Evolutionary conservation across 2,888 invertebrate genomes (phyloP), one percentile per base, ranked within the genome.

Genomic region (Sepioteuthis lessoniana): DNA sequence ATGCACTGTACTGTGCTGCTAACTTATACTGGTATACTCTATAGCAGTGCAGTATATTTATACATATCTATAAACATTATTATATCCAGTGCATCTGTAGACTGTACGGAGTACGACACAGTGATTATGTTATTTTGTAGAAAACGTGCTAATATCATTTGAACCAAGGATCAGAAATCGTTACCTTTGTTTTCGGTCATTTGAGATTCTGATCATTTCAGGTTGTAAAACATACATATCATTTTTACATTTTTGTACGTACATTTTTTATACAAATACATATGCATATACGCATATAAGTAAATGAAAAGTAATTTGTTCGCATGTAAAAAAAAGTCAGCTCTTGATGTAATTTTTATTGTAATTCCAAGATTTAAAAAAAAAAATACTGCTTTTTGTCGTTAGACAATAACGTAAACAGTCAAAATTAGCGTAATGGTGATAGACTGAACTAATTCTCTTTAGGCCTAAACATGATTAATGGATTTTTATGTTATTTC

Each of bases 221-320:
- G 76, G 76, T 76, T 76, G 76, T 76, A n/a, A n/a, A 76, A n/a
- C 19, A 76, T 76, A 76, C 76, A 76, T 76, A 76, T 76, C 76
- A 76, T 76, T 76, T 76, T n/a, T 13, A 35, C 76, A 76, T 76
- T 76, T 76, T 76, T 76, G n/a, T n/a, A 76, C n/a, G 10, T 10
- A 13, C n/a, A 35, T n/a, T 76, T 76, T n/a, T 55, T 55, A 55
- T 76, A 76, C n/a, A 16, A 10, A 76, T 16, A n/a, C n/a, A 76
- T 35, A 76, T 76, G n/a, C 16, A 8, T 35, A 76, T 76, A 35
- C 10, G 42, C 42, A 42, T 31, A 25, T 31, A 60, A 7, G 8
- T 76, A 35, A 76, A n/a, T 76, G n/a, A 76, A 76, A n/a, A 76
- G 25, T 55, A 55, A 55, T 55, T 55, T 55, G 55, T 55, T 55